phyloP scores from a whole-genome alignment of 2,113 vertebrate genomes.

The Myotis lucifugus region DNA sequence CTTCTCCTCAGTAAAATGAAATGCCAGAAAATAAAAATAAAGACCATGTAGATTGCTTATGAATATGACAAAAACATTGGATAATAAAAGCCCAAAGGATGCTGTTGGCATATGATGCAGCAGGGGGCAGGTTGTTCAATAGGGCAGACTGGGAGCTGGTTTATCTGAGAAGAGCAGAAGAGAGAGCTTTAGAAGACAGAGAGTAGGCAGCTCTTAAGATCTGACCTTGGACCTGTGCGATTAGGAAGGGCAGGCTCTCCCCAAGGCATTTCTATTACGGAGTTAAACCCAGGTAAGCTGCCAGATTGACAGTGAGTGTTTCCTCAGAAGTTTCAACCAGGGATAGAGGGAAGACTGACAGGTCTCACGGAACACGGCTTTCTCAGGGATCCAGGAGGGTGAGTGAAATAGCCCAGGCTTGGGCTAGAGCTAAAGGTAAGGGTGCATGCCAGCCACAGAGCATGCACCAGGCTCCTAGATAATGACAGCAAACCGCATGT shows the following conservation, averaged over 20 bases:
- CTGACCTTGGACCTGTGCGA: not conserved
- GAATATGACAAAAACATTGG: not conserved
- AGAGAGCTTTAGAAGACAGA: not conserved
- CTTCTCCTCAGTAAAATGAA: not conserved
- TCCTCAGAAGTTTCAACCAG: not conserved
- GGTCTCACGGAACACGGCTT: not conserved
- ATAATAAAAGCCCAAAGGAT: not conserved
- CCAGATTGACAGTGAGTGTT: not conserved
- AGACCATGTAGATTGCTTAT: not conserved
- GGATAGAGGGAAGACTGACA: not conserved
- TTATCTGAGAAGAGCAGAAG: not conserved
- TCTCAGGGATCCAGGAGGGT: not conserved
- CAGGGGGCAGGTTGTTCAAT: not conserved
- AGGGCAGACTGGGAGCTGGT: not conserved
- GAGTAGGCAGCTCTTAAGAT: not conserved
- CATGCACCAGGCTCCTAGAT: fast-evolving
- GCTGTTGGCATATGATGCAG: not conserved
- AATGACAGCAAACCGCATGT: fast-evolving
- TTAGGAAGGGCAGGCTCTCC: not conserved
- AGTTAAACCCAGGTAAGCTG: not conserved
- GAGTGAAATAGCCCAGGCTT: not conserved
- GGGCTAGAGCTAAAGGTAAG: not conserved
- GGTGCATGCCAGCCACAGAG: not conserved
- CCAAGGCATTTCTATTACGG: not conserved
- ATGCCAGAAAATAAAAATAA: not conserved